phyloP scores from a whole-genome alignment of 2,113 vertebrate genomes.

The Pithys albifrons region DNA sequence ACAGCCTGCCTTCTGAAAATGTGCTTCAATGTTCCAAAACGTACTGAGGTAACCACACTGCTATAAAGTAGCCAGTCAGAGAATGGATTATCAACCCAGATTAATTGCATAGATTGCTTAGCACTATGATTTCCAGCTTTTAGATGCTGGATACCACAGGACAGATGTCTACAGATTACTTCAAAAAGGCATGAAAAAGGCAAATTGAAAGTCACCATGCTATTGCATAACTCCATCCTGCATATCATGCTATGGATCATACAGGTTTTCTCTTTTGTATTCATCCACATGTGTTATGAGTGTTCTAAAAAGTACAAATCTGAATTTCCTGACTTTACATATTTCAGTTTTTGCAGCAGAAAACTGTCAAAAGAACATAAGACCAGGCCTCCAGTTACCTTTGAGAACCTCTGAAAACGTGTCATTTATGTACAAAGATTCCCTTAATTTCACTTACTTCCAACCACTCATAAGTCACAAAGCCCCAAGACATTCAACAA shows the following conservation, averaged over 20 bases:
- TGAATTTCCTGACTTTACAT: not conserved
- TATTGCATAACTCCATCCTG: not conserved
- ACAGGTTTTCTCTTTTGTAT: not conserved
- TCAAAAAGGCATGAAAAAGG: not conserved
- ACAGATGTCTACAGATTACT: not conserved
- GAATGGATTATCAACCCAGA: not conserved
- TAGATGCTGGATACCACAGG: not conserved
- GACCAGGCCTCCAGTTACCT: not conserved
- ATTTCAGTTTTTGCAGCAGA: not conserved
- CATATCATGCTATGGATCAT: rapidly evolving
- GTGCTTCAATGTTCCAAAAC: not conserved
- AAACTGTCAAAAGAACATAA: not conserved
- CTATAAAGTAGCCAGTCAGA: not conserved
- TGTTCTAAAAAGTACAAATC: not conserved
- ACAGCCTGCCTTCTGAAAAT: not conserved
- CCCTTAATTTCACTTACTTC: not conserved
- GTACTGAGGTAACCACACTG: not conserved
- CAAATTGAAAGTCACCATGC: not conserved
- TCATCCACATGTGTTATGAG: not conserved
- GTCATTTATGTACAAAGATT: not conserved
- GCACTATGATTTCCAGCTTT: not conserved
- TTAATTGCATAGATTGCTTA: not conserved
- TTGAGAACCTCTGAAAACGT: not conserved
- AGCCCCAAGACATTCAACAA: not conserved
- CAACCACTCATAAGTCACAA: not conserved